Evolutionary conservation across 2,797 vertebrate species (phyloP).

Genomic region (Bryconaethiops microstoma): DNA sequence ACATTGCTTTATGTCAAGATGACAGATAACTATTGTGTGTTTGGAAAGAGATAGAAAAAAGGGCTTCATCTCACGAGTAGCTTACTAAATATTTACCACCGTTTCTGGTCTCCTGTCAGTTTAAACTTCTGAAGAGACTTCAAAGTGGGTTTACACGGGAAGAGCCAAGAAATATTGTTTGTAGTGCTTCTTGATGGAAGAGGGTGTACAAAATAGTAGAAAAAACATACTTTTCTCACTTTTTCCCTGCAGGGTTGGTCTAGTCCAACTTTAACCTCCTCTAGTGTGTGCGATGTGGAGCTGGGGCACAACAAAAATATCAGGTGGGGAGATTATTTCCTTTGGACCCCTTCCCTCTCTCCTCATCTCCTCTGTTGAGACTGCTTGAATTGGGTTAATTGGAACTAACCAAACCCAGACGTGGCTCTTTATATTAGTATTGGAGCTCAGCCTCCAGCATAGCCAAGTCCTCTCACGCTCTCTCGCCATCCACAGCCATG

Average conservation of each 20-base stretch:
- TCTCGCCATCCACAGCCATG: constrained; percentile 15
- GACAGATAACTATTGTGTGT: constrained; percentile 19
- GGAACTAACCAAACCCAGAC: constrained; percentile 56
- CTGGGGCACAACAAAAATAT: constrained; percentile 40
- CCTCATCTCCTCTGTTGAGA: constrained; percentile 34
- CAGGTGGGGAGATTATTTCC: constrained; percentile 41
- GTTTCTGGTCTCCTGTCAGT: constrained; percentile 6
- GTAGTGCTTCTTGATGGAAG: background rate
- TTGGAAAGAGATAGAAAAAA: constrained; percentile 26
- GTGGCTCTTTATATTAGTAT: constrained; percentile 32
- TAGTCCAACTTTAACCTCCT: constrained; percentile 15
- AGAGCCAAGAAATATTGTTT: background rate
- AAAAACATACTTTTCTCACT: background rate
- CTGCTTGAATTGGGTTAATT: constrained; percentile 54
- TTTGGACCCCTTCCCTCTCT: constrained; percentile 34
- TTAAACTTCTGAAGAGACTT: constrained; percentile 5
- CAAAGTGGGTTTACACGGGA: background rate
- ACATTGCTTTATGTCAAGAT: constrained; percentile 26
- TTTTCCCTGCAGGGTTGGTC: constrained; percentile 13
- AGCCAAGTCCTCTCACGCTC: constrained; percentile 27
- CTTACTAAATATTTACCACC: constrained; percentile 4
- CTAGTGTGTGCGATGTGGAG: constrained; percentile 25
- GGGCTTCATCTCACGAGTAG: background rate
- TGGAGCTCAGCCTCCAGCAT: constrained; percentile 37
- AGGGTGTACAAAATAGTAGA: background rate